phyloP scores from a whole-genome alignment of 2,888 invertebrate genomes.

The Phyllotreta striolata region DNA sequence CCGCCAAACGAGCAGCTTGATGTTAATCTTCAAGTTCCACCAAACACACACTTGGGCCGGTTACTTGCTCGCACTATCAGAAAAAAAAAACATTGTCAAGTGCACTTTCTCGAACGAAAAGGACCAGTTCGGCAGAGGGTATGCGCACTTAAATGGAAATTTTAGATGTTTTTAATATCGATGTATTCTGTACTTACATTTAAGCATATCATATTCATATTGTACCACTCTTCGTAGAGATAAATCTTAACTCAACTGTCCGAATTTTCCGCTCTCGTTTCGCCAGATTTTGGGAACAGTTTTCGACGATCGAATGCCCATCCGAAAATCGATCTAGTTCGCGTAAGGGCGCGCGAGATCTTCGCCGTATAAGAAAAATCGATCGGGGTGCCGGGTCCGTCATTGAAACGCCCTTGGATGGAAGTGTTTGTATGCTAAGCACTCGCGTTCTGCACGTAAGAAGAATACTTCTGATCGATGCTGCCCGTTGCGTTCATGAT shows the following conservation, averaged over 20 bases:
- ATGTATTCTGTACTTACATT: conserved; percentile 50
- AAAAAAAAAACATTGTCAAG: conserved; percentile 40
- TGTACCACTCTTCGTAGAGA: conserved; percentile 44
- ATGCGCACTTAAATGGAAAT: conserved; percentile 40
- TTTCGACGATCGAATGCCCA: conserved; percentile 21
- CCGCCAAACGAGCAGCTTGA: background rate
- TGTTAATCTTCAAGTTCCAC: conserved; percentile 1
- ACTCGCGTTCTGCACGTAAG: conserved; percentile 36
- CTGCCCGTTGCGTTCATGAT: conserved; percentile 19
- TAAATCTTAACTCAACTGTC: conserved; percentile 48
- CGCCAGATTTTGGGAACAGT: conserved; percentile 32
- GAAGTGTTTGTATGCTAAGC: conserved; percentile 30
- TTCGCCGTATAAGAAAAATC: conserved; percentile 20
- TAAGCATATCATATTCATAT: conserved; percentile 54
- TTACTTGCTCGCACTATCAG: conserved; percentile 21
- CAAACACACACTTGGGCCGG: too few relatives aligned
- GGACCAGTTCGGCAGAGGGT: conserved; percentile 40
- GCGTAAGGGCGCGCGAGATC: conserved; percentile 1
- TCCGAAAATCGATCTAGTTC: conserved; percentile 12
- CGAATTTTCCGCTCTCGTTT: conserved; percentile 48
- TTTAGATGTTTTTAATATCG: conserved; percentile 50
- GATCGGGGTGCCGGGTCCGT: conserved; percentile 21
- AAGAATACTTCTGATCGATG: conserved; percentile 29
- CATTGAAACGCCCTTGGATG: conserved; percentile 28
- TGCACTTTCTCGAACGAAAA: conserved; percentile 40